phyloP scores from a whole-genome alignment of 1,140 invertebrate species.

The Anastatus disparis region DNA sequence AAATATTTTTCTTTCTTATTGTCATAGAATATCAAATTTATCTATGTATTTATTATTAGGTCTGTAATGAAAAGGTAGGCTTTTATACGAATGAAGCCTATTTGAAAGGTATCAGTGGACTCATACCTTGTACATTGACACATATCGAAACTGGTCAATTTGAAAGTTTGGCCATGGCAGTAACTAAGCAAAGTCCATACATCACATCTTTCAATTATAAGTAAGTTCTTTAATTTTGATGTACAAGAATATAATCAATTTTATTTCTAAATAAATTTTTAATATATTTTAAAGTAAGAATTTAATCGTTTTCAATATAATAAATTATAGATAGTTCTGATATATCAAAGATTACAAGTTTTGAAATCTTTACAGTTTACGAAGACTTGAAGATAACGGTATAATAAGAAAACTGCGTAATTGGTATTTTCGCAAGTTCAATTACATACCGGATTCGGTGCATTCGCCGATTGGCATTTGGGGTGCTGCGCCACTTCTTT shows the following conservation, averaged over 20 bases:
- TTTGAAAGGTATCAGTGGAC: not conserved
- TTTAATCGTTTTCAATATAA: not conserved
- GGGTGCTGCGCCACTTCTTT: not conserved
- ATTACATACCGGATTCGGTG: too few species aligned
- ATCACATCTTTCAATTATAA: slow-evolving; percentile 6
- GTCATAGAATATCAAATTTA: too few species aligned
- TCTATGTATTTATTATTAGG: slow-evolving; percentile 2
- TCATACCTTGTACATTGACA: slow-evolving; percentile 11
- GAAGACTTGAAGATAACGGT: slow-evolving; percentile 6
- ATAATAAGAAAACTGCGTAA: not conserved
- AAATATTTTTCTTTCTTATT: too few species aligned
- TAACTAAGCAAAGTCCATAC: slow-evolving; percentile 13
- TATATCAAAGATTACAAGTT: not conserved
- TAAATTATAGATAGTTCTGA: not conserved
- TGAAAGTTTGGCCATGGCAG: slow-evolving; percentile 8
- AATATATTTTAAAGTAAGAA: not conserved
- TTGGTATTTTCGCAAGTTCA: not conserved
- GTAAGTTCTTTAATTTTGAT: not conserved
- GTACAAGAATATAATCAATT: not conserved
- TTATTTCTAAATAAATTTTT: not conserved
- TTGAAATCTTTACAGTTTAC: not conserved
- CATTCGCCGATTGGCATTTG: not conserved
- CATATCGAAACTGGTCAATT: slow-evolving; percentile 19
- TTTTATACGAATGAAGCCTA: slow-evolving; percentile 8
- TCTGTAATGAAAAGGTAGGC: slow-evolving; percentile 13